A percentile compares a stretch with the other conserved stretches of the same genome.
phyloP scores from a whole-genome alignment of 2,888 invertebrate genomes.

The Allacma fusca region DNA sequence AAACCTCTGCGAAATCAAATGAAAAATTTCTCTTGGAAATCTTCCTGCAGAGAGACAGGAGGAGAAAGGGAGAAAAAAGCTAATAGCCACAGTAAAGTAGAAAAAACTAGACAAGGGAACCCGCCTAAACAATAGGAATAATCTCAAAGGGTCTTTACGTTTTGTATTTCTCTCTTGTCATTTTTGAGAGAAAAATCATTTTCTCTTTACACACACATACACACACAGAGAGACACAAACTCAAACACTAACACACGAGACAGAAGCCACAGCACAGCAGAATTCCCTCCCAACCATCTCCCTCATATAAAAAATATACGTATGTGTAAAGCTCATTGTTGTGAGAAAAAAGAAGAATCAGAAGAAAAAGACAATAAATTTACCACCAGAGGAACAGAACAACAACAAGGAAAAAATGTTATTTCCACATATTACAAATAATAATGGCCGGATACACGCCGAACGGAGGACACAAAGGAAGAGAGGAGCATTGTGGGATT shows the following conservation, averaged over 20 bases:
- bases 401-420: neutral
- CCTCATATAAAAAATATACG: neutral
- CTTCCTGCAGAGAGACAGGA: neutral
- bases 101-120: neutral
- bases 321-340: neutral
- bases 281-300: neutral
- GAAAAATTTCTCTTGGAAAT: constrained; percentile 1
- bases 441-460: constrained; percentile 37
- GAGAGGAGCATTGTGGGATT: neutral
- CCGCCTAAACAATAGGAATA: constrained; percentile 1
- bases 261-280: too few relatives aligned
- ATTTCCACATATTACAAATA: neutral
- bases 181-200: neutral
- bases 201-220: too few relatives aligned
- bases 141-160: neutral
- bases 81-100: neutral
- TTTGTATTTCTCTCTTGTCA: neutral
- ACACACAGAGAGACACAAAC: too few relatives aligned
- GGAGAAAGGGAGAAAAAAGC: neutral
- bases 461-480: constrained; percentile 17
- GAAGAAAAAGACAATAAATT: constrained; percentile 9
- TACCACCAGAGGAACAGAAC: neutral
- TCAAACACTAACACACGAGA: too few relatives aligned
- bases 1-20: neutral
- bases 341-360: constrained; percentile 3